Evolutionary conservation across 2,113 vertebrate genomes (phyloP).

Genomic region (Rhea pennata): DNA sequence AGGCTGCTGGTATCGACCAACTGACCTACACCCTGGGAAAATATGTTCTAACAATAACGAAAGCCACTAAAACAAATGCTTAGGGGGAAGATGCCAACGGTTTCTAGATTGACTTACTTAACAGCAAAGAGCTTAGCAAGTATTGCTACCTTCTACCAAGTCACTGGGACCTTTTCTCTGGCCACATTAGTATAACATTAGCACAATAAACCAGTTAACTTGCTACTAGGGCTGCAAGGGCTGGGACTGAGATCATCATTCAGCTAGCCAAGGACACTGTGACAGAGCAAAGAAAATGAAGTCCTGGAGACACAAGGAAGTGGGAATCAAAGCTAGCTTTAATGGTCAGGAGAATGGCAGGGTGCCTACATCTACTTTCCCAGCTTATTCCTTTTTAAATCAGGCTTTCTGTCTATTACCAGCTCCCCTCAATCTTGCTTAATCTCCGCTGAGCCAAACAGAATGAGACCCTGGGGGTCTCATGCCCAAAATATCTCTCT

Average conservation of each 20-base stretch:
- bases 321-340: background rate
- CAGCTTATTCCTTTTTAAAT: background rate
- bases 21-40: slow-evolving; percentile 5
- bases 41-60: slow-evolving; percentile 10
- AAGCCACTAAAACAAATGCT: slow-evolving; percentile 23
- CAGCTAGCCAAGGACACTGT: background rate
- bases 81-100: background rate
- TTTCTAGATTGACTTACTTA: background rate
- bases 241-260: background rate
- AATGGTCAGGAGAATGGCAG: background rate
- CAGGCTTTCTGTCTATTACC: background rate
- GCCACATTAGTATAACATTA: accelerated
- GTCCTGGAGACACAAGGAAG: background rate
- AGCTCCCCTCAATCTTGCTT: background rate
- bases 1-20: background rate
- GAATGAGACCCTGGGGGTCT: background rate
- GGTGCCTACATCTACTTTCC: accelerated
- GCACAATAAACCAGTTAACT: background rate
- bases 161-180: background rate
- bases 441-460: background rate
- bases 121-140: background rate
- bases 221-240: background rate
- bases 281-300: background rate
- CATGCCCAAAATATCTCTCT: background rate
- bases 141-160: background rate